Evolutionary conservation across 2,888 invertebrate species (phyloP), one percentile per base, ranked within the genome.

Genomic region (Enoplolaimus lenunculus): DNA sequence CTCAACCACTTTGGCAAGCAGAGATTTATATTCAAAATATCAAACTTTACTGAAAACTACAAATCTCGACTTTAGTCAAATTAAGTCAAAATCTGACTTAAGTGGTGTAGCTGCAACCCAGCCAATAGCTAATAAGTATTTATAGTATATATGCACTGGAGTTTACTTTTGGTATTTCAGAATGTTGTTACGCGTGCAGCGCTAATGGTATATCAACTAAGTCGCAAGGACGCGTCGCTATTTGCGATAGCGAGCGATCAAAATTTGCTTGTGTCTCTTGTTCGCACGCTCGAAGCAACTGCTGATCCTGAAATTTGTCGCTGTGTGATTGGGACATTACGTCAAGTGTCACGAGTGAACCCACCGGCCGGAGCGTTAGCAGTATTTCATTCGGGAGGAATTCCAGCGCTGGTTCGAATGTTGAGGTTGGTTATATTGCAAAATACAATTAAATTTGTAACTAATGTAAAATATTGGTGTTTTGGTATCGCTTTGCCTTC

Each of bases 311-410:
- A 75, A n/a, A 74, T 75, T 34, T 26, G n/a, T 30, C n/a, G 45
- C 16, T 16, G 30, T 57, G 35, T 57, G 62, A 95, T 95, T 1
- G 97, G 97, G 34, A 95, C 97, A 34, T 84, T 98, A 77, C 95
- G 95, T 82, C 95, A 98, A 83, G 88, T 99, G 80, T 95, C 97
- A 1, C 95, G 95, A 81, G n/a, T n/a, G n/a, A 95, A 95, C 81
- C 94, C 97, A 83, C 87, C 93, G 74, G 94, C 95, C 85, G 98
- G 98, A 77, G 84, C 97, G 29, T 85, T 97, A 76, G 93, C 95
- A 68, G 97, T 98, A 78, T 98, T 98, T 85, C 94, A 97, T 84
- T 95, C 94, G 77, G 97, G 95, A 21, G 97, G 97, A n/a, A 95
- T 98, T 74, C 93, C 95, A 1, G 97, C 97, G 66, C 85, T 99